Base-by-base conservation (phyloP, 2,888 invertebrate species). In the Blastobasis adustella region DNA sequence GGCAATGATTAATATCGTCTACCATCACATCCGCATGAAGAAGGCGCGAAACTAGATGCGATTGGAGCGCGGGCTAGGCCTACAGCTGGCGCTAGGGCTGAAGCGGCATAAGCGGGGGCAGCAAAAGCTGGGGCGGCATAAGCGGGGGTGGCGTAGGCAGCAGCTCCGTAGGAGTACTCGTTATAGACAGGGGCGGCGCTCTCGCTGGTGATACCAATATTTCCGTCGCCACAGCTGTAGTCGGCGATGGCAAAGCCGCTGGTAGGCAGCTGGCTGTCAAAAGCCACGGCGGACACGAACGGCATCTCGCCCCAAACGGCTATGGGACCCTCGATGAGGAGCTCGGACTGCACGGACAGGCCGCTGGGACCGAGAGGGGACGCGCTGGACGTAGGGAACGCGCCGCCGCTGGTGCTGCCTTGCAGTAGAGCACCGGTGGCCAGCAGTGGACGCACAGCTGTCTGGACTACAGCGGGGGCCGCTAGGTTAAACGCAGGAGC, bases 291-390 rank as follows among this genome's bases (percentile, higher is more conserved):
- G 4, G 71, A 69, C 5, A 76, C 42, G 65, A 71, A 73, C 1
- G 76, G 76, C n/a, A 76, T 50, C 45, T 71, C 56, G 0, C 75
- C 76, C 47, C 56, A 59, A 0, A 73, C 67, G 4, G 61, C 54
- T 10, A 75, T 46, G 4, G 62, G 56, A 0, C 76, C 76, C 49
- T 73, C 69, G 1, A 74, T 59, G 23, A 65, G 56, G 45, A 69
- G 67, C 39, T 76, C 75, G 8, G 74, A 67, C 4, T 65, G 51
- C 0, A 76, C 59, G 4, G 58, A 39, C 39, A 76, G 10, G 10
- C 47, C 47, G 39, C 42, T 42, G 10, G 42, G 42, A 10, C 6
- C 45, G 23, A 45, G 10, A 1, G 45, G 45, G 10, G 45, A 45
- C 1, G 45, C 5, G 10, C 45, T 45, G 10, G 45, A 36, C 9